Percentiles rank a stretch among this genome's conserved stretches.
These are phyloP conservation scores for Drosophila murphyi DNA, from an alignment of 1,140 invertebrate genomes.

Conservation along the genomic window DNA sequence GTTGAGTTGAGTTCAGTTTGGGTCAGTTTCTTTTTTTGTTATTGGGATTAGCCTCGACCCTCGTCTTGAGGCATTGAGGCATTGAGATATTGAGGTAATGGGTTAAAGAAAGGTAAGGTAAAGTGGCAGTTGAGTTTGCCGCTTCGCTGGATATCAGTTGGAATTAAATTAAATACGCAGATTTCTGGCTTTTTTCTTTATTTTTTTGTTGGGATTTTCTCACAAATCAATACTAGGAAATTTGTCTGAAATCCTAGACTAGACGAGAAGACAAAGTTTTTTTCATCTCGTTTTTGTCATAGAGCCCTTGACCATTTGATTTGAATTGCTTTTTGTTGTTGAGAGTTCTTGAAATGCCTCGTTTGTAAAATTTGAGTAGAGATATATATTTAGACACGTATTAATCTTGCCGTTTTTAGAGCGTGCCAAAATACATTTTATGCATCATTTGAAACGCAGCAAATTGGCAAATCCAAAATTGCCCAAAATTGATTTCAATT, in stretches of 20 bases:
- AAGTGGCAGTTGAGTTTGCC: conserved; percentile 19
- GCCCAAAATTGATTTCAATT: not conserved
- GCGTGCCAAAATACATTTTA: conserved; percentile 50
- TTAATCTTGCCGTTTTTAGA: conserved; percentile 45
- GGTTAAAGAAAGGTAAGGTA: not conserved
- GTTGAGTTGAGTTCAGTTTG: too few species aligned
- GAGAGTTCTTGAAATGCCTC: too few species aligned
- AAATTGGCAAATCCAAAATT: not conserved
- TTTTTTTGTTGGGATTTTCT: conserved; percentile 34
- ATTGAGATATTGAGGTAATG: not conserved
- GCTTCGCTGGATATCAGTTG: conserved; percentile 47
- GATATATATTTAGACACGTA: not conserved
- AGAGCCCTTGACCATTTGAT: conserved; percentile 38
- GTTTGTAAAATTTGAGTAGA: conserved; percentile 16
- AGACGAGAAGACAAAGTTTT: not conserved
- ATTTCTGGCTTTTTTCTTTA: conserved; percentile 25
- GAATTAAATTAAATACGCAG: conserved; percentile 68
- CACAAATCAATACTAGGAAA: conserved; percentile 64
- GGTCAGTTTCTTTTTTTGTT: not conserved
- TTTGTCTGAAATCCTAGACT: conserved; percentile 50
- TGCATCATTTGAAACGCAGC: conserved; percentile 22
- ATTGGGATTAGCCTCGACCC: conserved; percentile 1
- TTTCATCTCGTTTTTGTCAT: not conserved
- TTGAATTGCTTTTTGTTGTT: conserved; percentile 31
- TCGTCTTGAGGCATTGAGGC: conserved; percentile 8